Base-by-base conservation (phyloP, 35 echinoderm and acorn worm species). In the Nesometra sesokonis region DNA sequence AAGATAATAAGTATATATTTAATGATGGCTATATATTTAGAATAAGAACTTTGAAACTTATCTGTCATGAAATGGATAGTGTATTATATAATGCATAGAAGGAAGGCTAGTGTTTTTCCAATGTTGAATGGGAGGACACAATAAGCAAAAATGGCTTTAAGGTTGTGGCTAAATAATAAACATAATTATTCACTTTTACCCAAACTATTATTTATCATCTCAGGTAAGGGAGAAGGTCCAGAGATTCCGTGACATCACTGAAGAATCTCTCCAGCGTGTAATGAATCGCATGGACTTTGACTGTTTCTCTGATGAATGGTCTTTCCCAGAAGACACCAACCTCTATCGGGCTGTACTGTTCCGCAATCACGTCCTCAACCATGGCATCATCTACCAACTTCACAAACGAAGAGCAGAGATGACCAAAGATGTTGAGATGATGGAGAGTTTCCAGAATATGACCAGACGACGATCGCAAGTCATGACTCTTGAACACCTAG, bases 231-330 rank as follows among this genome's bases (percentile, higher is more conserved):
- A 35, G 9, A 83, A 37, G 81, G 81, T 37, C 8, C 35, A 35
- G 52, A 9, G 23, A 19, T 67, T 17, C 52, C 52, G 52, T 9
- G 52, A 67, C 52, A 67, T 67, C 47, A 86, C 52, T 32, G 84
- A 34, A 32, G 33, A 76, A 34, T 47, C 46, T 76, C 77, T 46
- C 13, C 38, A 23, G 47, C 33, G 17, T 76, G 13, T 86, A 3
- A 57, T 86, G 38, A n/a, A 86, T 0, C 32, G 39, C 13, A 31
- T 86, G 84, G 84, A 67, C 13, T 86, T 86, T 35, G 84, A 86
- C 32, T 86, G 84, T 47, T 31, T 76, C 39, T 34, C 21, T 35
- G 34, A 46, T 11, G 84, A 86, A 34, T 57, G 38, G 46, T 17
- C 38, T 9, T 86, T 86, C 36, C 46, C 52, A 35, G 47, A 86